These are phyloP conservation scores for Microhierax caerulescens DNA, from an alignment of 2,797 vertebrate species.

Conservation along the genomic window DNA sequence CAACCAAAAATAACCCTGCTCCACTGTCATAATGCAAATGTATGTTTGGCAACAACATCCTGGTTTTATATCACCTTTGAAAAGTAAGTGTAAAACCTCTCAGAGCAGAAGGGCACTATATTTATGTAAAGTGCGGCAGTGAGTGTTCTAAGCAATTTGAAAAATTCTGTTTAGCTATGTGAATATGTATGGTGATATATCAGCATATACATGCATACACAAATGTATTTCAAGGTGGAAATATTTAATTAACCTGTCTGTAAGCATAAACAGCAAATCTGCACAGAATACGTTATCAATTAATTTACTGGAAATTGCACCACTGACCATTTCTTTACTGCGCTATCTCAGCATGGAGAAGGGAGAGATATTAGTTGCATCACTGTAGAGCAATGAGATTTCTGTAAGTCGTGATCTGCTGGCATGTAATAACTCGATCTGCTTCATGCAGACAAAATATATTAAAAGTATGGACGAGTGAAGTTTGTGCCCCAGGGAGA, in stretches of 20 bases:
- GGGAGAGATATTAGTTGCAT: slow-evolving; percentile 68
- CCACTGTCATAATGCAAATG: not conserved
- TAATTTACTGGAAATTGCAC: slow-evolving; percentile 65
- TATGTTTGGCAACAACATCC: not conserved
- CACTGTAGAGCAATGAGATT: slow-evolving; percentile 74
- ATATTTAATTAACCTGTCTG: slow-evolving; percentile 67
- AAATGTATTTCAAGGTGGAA: slow-evolving; percentile 32
- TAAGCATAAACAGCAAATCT: slow-evolving; percentile 53
- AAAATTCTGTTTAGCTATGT: not conserved
- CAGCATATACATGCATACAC: not conserved
- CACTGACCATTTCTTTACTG: slow-evolving; percentile 57
- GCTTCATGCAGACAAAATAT: slow-evolving; percentile 83
- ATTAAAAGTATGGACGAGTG: slow-evolving; percentile 84
- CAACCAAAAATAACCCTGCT: not conserved
- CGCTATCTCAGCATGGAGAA: slow-evolving; percentile 35
- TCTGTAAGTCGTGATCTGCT: slow-evolving; percentile 78
- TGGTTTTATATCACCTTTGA: not conserved
- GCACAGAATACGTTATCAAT: slow-evolving; percentile 12
- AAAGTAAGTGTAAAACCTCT: not conserved
- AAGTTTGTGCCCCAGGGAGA: slow-evolving; percentile 85
- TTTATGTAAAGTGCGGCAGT: not conserved
- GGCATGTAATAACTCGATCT: slow-evolving; percentile 82
- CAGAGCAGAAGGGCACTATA: not conserved
- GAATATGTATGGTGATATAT: not conserved
- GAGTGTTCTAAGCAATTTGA: not conserved